Base-by-base conservation (phyloP, 2,888 invertebrate genomes). In the Brenthis ino region DNA sequence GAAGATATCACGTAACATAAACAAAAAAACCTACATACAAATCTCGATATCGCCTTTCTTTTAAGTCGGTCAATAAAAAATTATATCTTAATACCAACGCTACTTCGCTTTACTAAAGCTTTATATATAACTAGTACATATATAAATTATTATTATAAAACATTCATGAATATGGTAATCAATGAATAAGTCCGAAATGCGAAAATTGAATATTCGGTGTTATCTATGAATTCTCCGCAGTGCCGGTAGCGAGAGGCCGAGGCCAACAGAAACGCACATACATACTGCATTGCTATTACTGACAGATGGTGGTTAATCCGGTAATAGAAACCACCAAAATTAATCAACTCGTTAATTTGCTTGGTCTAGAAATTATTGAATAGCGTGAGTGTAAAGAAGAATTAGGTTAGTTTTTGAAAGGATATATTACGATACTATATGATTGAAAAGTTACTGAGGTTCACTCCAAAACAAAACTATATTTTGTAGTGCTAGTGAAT, bases 281-380 rank as follows among this genome's bases (percentile, higher is more conserved):
- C 51, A 16, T 53, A 63, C 51, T 58, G 64, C 24, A 58, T 57
- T 50, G 51, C 66, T 64, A 61, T 71, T 72, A 69, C 65, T 72
- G 68, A 69, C 74, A 72, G 72, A 66, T 67, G 73, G 70, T 57
- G 70, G 70, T 43, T 72, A 70, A 74, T 72, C 55, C 67, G 68
- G 74, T 74, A 72, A 73, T 71, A 66, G 68, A 72, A 70, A 67
- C 68, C 68, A 53, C 65, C 55, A 67, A 54, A 54, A 64, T 57
- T 57, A 48, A 68, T 58, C 64, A 33, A 57, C 56, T 67, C 54
- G 47, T 68, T 72, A 64, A 65, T 64, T 57, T 69, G 57, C 50
- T 69, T 54, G 66, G 60, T 69, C 47, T 65, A 16, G 43, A 54
- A 63, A 48, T 57, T 53, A 60, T 61, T n/a, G 58, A 55, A 28